Evolutionary conservation across 2,888 invertebrate species (phyloP).

Genomic region (Stegophylla sp.): DNA sequence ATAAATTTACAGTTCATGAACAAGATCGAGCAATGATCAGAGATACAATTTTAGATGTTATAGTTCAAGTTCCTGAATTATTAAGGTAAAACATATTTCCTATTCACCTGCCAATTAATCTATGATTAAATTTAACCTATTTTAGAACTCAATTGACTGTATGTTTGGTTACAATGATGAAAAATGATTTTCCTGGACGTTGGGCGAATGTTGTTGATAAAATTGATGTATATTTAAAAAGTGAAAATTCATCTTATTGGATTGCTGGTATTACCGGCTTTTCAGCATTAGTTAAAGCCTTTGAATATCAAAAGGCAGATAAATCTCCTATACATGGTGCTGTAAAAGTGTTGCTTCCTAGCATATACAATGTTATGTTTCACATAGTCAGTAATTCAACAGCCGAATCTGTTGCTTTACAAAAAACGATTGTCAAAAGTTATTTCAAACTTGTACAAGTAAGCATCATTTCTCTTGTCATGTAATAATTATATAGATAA

Average conservation of each 20-base stretch:
- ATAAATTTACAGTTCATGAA: constrained; percentile 89
- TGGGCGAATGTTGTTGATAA: constrained; percentile 97
- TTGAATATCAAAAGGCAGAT: constrained; percentile 72
- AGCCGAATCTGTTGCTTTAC: constrained; percentile 85
- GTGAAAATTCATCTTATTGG: constrained; percentile 64
- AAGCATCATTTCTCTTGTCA: constrained; percentile 61
- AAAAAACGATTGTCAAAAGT: constrained; percentile 92
- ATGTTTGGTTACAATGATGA: constrained; percentile 91
- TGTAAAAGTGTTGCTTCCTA: constrained; percentile 91
- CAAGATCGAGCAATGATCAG: constrained; percentile 93
- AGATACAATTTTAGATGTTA: constrained; percentile 92
- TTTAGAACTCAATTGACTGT: constrained; percentile 85
- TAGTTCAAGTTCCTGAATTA: constrained; percentile 89
- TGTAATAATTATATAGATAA: too few relatives aligned
- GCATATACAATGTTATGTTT: constrained; percentile 84
- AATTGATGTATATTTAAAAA: constrained; percentile 89
- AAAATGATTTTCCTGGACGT: constrained; percentile 91
- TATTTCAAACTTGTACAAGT: constrained; percentile 92
- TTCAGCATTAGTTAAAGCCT: constrained; percentile 38
- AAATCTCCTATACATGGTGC: constrained; percentile 89
- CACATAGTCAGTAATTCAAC: constrained; percentile 83
- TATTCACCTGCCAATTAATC: background rate
- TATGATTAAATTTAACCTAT: constrained; percentile 27
- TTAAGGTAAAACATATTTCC: constrained; percentile 68
- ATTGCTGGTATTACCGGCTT: constrained; percentile 37